Evolutionary conservation across 2,797 vertebrate genomes (phyloP).

Genomic region (Pipistrellus kuhlii): DNA sequence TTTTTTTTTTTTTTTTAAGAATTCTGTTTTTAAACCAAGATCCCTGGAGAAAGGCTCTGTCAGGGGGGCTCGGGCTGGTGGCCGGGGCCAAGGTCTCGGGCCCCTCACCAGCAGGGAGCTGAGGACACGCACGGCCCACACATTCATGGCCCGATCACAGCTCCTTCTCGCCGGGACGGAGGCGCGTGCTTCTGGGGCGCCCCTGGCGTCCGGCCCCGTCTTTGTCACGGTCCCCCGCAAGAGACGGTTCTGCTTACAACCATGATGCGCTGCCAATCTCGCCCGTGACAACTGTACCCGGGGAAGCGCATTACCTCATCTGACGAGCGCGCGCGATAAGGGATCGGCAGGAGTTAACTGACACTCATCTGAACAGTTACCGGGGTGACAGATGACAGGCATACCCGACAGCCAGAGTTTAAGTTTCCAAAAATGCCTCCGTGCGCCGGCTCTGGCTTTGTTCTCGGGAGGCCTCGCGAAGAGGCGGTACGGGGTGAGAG

Average conservation of each 20-base stretch:
- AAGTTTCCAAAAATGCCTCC: constrained; percentile 49
- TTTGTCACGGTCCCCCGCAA: neutral
- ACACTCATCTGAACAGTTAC: constrained; percentile 65
- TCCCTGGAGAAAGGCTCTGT: constrained; percentile 26
- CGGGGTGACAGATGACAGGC: constrained; percentile 28
- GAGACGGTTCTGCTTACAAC: constrained; percentile 68
- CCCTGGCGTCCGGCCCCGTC: constrained; percentile 63
- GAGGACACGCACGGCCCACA: neutral
- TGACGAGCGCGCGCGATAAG: constrained; percentile 61
- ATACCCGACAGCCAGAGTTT: neutral
- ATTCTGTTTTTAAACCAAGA: constrained; percentile 31
- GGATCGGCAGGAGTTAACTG: constrained; percentile 71
- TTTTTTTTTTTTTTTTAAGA: neutral
- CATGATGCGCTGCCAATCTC: constrained; percentile 37
- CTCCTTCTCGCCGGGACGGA: constrained; percentile 18
- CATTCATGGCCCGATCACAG: constrained; percentile 36
- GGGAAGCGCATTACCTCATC: constrained; percentile 67
- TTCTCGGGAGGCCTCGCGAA: constrained; percentile 14
- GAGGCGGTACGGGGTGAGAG: neutral
- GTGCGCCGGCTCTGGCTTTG: neutral
- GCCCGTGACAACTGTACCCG: constrained; percentile 52
- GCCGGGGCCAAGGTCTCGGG: neutral
- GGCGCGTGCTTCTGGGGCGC: constrained; percentile 37
- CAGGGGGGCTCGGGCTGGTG: neutral
- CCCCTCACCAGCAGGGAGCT: neutral